Evolutionary conservation across 2,888 invertebrate genomes (phyloP).

Genomic region (Aphidoletes aphidimyza): DNA sequence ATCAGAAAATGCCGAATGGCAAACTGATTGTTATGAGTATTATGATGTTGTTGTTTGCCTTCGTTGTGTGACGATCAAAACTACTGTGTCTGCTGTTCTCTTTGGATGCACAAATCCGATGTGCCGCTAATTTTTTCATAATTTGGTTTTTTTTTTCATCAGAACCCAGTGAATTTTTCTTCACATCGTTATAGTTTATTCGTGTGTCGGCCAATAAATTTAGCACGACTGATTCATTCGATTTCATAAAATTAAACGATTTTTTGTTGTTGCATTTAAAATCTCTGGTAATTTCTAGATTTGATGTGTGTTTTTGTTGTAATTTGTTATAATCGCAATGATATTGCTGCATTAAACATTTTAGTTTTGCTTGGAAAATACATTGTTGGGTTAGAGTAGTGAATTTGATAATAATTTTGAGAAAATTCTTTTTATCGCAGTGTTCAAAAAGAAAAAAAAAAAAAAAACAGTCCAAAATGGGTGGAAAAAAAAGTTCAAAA

Average conservation of each 20-base stretch:
- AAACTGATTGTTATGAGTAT: background rate
- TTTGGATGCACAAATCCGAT: background rate
- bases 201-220: background rate
- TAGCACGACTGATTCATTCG: background rate
- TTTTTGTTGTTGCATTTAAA: too few species aligned
- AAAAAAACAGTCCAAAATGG: background rate
- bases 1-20: background rate
- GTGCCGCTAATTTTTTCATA: background rate
- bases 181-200: background rate
- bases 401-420: too few species aligned
- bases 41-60: background rate
- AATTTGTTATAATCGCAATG: too few species aligned
- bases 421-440: too few species aligned
- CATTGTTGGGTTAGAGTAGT: too few species aligned
- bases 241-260: too few species aligned
- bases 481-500: constrained; percentile 7
- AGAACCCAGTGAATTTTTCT: background rate
- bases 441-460: too few species aligned
- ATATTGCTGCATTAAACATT: too few species aligned
- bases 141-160: too few species aligned
- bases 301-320: too few species aligned
- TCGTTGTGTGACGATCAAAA: constrained; percentile 38
- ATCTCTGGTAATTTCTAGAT: too few species aligned
- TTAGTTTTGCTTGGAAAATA: too few species aligned
- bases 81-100: background rate